phyloP scores from a whole-genome alignment of 2,888 invertebrate genomes.

The Ornithoptera priamus region DNA sequence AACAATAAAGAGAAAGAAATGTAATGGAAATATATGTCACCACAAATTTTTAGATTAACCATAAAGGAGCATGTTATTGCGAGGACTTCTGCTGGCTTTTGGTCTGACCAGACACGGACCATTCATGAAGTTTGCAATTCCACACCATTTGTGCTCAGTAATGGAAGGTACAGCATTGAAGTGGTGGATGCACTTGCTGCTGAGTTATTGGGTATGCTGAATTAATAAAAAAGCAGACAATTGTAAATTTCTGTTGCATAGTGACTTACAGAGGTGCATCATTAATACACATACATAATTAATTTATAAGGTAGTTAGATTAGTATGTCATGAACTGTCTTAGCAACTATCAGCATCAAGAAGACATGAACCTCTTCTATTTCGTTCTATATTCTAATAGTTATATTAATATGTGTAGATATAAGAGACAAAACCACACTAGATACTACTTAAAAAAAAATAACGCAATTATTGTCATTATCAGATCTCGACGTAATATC shows the following conservation, averaged over 20 bases:
- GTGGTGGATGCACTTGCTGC: conserved; percentile 87
- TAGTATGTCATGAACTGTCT: no score
- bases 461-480: neutral
- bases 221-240: neutral
- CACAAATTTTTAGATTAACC: conserved; percentile 71
- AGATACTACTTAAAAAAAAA: neutral
- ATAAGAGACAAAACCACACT: no score
- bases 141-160: conserved; percentile 88
- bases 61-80: conserved; percentile 91
- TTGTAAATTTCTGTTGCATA: neutral
- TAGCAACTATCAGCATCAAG: no score
- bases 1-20: no score
- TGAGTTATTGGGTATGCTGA: conserved; percentile 80
- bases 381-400: no score
- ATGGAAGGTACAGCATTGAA: conserved; percentile 83
- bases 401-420: no score
- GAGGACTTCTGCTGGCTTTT: conserved; percentile 91
- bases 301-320: no score
- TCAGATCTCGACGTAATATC: conserved; percentile 89
- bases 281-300: no score
- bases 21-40: neutral
- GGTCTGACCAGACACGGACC: conserved; percentile 89
- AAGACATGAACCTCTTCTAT: no score
- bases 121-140: conserved; percentile 89
- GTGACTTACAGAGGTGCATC: no score